Percentiles rank a stretch among this genome's conserved stretches.
Conservation (phyloP, 2,888 invertebrate species). For the Trypoxylon attenuatum region DNA sequence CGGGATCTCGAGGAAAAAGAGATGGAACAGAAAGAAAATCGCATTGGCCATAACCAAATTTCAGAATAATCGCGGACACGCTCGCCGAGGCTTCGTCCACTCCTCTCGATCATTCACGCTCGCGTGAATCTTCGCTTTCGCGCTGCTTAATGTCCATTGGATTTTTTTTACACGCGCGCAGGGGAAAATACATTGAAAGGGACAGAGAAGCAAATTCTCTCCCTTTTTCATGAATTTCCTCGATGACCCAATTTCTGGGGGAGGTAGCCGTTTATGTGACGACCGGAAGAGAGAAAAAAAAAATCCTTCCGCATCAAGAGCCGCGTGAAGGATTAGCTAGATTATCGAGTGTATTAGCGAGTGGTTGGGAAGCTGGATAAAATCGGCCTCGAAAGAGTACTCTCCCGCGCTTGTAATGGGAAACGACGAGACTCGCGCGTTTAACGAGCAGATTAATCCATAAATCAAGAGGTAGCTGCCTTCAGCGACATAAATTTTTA, state of each 20-base stretch:
- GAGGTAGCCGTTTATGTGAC: slow-evolving; percentile 58
- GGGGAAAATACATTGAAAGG: slow-evolving; percentile 12
- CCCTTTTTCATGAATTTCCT: slow-evolving; percentile 8
- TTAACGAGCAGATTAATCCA: slow-evolving; percentile 29
- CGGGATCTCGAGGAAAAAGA: slow-evolving; percentile 38
- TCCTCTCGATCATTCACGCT: slow-evolving; percentile 5
- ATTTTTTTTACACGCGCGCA: slow-evolving; percentile 46
- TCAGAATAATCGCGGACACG: slow-evolving; percentile 60
- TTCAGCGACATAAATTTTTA: slow-evolving; percentile 1
- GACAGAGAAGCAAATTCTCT: slow-evolving; percentile 33
- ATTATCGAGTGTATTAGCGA: slow-evolving; percentile 64
- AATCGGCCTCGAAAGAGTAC: slow-evolving; percentile 29
- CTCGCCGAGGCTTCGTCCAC: slow-evolving; percentile 24
- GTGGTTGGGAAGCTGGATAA: slow-evolving; percentile 48
- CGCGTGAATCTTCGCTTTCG: slow-evolving; percentile 66
- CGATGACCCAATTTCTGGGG: slow-evolving; percentile 48
- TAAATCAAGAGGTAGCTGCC: neutral
- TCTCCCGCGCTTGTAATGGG: slow-evolving; percentile 37
- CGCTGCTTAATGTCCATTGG: slow-evolving; percentile 53
- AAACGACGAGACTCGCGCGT: slow-evolving; percentile 31
- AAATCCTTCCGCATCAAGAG: slow-evolving; percentile 66
- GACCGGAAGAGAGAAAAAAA: slow-evolving; percentile 42
- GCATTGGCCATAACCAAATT: slow-evolving; percentile 67
- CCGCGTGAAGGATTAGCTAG: slow-evolving; percentile 70
- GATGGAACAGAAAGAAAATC: slow-evolving; percentile 36